Evolutionary conservation across 2,888 invertebrate genomes (phyloP).

Genomic region (Acanthopleura granulata): DNA sequence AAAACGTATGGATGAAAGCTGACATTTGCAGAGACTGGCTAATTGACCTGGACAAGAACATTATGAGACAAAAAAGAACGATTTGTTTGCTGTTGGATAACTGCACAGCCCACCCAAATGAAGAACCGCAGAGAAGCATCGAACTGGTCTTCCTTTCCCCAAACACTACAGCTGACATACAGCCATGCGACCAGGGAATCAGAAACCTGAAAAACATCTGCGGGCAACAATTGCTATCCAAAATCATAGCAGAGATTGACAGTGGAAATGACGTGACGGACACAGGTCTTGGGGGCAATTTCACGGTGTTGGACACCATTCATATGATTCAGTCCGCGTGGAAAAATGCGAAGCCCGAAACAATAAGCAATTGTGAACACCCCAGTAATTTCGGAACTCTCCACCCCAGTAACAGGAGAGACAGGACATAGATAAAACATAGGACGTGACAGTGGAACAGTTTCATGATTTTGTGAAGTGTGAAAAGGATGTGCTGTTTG

Average conservation of each 20-base stretch:
- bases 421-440: not conserved
- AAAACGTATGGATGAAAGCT: constrained; percentile 26
- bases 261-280: not conserved
- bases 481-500: not conserved
- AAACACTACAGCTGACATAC: constrained; percentile 12
- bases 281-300: not conserved
- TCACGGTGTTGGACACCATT: not conserved
- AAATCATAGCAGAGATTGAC: not conserved
- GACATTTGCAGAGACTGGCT: constrained; percentile 27
- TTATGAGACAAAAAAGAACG: constrained; percentile 21
- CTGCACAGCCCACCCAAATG: constrained; percentile 20
- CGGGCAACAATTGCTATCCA: not conserved
- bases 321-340: not conserved
- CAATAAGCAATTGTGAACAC: not conserved
- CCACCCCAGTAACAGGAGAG: not conserved
- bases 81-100: constrained; percentile 28
- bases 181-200: constrained; percentile 6
- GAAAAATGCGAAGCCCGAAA: not conserved
- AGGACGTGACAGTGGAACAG: not conserved
- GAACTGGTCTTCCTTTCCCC: constrained; percentile 22
- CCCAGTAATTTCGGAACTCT: not conserved
- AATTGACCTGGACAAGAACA: constrained; percentile 21
- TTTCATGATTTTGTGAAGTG: not conserved
- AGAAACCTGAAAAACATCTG: not conserved
- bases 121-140: constrained; percentile 21